Base-by-base conservation (phyloP, 2,113 vertebrate genomes). In the Corythornis vintsioides region DNA sequence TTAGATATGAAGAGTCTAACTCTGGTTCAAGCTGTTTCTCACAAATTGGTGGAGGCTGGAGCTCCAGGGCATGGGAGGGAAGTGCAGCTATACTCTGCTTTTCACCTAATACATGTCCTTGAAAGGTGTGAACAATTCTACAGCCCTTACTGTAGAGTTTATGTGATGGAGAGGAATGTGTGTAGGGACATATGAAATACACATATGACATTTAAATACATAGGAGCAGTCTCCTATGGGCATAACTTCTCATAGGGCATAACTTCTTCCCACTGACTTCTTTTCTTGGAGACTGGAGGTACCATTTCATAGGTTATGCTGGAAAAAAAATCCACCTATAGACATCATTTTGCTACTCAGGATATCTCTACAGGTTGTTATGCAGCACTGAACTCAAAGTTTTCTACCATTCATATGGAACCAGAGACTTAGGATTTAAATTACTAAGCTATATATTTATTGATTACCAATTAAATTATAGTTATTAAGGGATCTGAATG, bases 401-500 rank as follows among this genome's bases (percentile, higher is more conserved):
- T 69, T 69, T 63, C 80, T 70, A 42, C 45, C 45, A 57, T 86
- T 69, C 43, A 48, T 50, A 70, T 74, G 22, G n/a, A 74, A 66
- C 72, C 60, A 76, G 74, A 65, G 75, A 40, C 42, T 65, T 79
- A 45, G 22, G 45, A 82, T 87, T 91, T 64, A 60, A 79, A 91
- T 93, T 89, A 47, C 78, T 80, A 24, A 59, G 71, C 63, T 83
- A 92, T 47, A 80, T 1, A 89, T 83, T 64, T 93, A 29, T 74
- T 85, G 24, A 52, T 87, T 76, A 59, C 71, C 61, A 79, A 82
- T 86, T 86, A 82, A 69, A 87, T 94, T 87, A 59, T 48, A 63
- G 48, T 82, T 90, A 90, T 80, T 94, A 90, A 83, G 42, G 47
- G 50, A 88, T 83, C 66, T 94, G 60, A 88, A 81, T 1, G 3